Conservation (phyloP, 2,113 vertebrate species). For the Cromileptes altivelis region DNA sequence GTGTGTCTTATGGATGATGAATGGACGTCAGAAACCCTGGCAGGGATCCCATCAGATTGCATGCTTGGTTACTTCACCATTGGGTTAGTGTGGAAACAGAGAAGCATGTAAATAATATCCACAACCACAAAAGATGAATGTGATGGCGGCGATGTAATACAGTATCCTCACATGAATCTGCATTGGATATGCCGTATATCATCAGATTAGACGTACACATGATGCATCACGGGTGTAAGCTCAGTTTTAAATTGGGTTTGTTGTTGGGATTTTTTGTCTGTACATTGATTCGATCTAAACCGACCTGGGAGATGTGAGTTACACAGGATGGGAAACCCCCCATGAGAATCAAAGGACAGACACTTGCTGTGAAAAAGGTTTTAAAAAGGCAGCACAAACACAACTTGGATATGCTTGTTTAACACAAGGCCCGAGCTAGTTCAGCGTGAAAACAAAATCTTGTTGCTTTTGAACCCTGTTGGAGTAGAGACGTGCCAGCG, state of each 20-base stretch:
- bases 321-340: neutral
- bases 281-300: neutral
- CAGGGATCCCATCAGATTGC: constrained; percentile 40
- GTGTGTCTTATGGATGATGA: constrained; percentile 53
- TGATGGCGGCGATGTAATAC: constrained; percentile 2
- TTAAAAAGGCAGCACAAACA: neutral
- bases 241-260: neutral
- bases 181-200: constrained; percentile 2
- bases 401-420: neutral
- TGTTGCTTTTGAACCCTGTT: constrained; percentile 29
- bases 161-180: constrained; percentile 7
- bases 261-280: constrained; percentile 2
- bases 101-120: constrained; percentile 10
- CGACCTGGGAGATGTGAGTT: neutral
- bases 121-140: constrained; percentile 43
- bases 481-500: constrained; percentile 5
- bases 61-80: constrained; percentile 25
- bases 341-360: neutral
- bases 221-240: constrained; percentile 1
- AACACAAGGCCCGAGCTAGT: neutral
- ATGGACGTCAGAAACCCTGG: constrained; percentile 46
- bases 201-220: constrained; percentile 32
- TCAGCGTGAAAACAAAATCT: neutral
- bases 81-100: constrained; percentile 26
- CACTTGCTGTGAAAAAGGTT: neutral